Conservation (phyloP, 2,888 invertebrate genomes). For the Acanthopleura granulata region DNA sequence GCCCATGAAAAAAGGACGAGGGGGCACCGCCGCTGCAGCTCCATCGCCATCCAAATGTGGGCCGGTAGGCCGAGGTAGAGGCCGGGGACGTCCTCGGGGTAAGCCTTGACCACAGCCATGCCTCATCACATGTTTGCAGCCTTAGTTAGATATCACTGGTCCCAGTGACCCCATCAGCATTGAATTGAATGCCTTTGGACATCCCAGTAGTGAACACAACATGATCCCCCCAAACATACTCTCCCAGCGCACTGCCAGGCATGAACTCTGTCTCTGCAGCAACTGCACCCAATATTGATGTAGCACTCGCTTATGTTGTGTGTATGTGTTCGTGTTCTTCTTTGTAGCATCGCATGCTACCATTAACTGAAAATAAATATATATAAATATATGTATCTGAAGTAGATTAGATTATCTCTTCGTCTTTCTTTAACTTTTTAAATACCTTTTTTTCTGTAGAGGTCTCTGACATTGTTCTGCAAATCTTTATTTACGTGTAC, state of each 20-base stretch:
- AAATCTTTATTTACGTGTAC: too few species aligned
- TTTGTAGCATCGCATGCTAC: slow-evolving; percentile 14
- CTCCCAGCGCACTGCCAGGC: slow-evolving; percentile 24
- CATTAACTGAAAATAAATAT: not conserved
- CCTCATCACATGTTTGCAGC: slow-evolving; percentile 19
- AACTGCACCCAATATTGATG: slow-evolving; percentile 17
- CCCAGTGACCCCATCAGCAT: not conserved
- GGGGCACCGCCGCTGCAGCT: slow-evolving; percentile 23
- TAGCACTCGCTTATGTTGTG: slow-evolving; percentile 15
- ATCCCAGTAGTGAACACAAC: too few species aligned
- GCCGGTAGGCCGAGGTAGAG: slow-evolving; percentile 33
- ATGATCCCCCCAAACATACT: slow-evolving; percentile 3
- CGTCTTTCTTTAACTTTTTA: too few species aligned
- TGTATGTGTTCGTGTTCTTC: not conserved
- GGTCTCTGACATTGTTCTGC: too few species aligned
- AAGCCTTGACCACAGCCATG: slow-evolving; percentile 24
- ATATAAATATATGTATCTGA: too few species aligned
- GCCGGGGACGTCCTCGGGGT: slow-evolving; percentile 29
- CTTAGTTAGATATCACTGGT: slow-evolving; percentile 6
- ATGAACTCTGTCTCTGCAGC: slow-evolving; percentile 21
- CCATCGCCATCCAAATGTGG: slow-evolving; percentile 20
- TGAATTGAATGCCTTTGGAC: too few species aligned
- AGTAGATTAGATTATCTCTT: too few species aligned
- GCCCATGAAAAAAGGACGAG: slow-evolving; percentile 33
- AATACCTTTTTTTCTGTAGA: too few species aligned